Percentiles rank a stretch among this genome's conserved stretches.
These are phyloP conservation scores for Cordilura impudica DNA, from an alignment of 2,888 invertebrate species.

Conservation along the genomic window DNA sequence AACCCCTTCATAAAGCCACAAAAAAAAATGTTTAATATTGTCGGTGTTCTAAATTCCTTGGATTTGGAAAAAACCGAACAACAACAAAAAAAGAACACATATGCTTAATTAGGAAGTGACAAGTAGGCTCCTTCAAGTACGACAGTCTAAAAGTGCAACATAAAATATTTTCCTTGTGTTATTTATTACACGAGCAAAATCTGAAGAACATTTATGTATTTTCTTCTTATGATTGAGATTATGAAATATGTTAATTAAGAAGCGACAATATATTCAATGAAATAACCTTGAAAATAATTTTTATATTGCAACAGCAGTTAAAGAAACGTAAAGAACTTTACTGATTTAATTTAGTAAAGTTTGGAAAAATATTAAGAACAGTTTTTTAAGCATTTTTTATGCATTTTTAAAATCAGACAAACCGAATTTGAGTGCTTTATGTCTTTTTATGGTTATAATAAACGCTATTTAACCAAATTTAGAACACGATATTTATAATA, in stretches of 20 bases:
- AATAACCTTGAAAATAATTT: background rate
- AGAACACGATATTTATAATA: no score
- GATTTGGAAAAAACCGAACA: no score
- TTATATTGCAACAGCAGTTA: no score
- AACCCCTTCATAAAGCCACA: slow-evolving; percentile 14
- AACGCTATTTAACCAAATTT: no score
- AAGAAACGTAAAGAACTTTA: no score
- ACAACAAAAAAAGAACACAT: slow-evolving; percentile 15
- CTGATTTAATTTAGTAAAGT: no score
- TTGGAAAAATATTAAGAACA: no score
- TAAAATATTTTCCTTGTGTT: background rate
- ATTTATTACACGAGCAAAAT: slow-evolving; percentile 6
- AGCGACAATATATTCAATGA: background rate
- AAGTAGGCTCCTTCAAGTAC: slow-evolving; percentile 45
- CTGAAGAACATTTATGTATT: slow-evolving; percentile 8
- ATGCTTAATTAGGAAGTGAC: slow-evolving; percentile 61
- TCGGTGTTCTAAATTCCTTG: slow-evolving; percentile 57
- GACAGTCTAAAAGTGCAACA: background rate
- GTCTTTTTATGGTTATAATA: no score
- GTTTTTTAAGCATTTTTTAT: no score
- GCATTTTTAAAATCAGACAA: no score
- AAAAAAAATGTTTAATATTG: slow-evolving; percentile 29
- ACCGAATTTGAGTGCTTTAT: no score
- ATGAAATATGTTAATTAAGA: background rate
- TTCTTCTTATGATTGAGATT: slow-evolving; percentile 9